phyloP scores from a whole-genome alignment of 2,888 invertebrate species.

The Notodonta ziczac region DNA sequence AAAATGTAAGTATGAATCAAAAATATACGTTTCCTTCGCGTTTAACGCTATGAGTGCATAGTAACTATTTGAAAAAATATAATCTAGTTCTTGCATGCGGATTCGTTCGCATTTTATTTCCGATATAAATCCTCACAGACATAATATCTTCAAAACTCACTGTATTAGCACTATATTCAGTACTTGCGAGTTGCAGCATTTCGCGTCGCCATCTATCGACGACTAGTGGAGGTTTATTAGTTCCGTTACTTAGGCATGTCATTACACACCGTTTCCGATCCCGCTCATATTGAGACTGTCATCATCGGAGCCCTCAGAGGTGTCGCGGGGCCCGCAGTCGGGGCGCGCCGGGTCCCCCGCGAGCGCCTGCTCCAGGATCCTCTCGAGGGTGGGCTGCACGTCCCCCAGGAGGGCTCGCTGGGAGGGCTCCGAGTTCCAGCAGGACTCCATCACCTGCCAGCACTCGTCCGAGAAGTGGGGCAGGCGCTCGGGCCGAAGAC shows the following conservation, averaged over 20 bases:
- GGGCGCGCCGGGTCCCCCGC: conserved; percentile 13
- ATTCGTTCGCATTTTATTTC: not conserved
- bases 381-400: conserved; percentile 88
- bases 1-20: not conserved
- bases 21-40: not conserved
- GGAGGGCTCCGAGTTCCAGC: conserved; percentile 91
- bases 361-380: conserved; percentile 63
- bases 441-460: conserved; percentile 93
- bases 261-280: conserved; percentile 27
- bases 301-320: conserved; percentile 40
- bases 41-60: not conserved
- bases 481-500: conserved; percentile 91
- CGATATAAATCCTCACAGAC: too few relatives aligned
- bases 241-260: not conserved
- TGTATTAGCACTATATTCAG: too few relatives aligned
- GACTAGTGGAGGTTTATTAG: not conserved
- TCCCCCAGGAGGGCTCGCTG: conserved; percentile 91
- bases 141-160: too few relatives aligned
- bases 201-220: not conserved
- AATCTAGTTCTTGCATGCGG: not conserved
- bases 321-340: conserved; percentile 12
- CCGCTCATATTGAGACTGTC: conserved; percentile 61
- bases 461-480: conserved; percentile 90
- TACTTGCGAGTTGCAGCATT: not conserved
- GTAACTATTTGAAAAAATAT: not conserved